Base-by-base conservation (phyloP, 2,113 vertebrate species). In the Nicator chloris region DNA sequence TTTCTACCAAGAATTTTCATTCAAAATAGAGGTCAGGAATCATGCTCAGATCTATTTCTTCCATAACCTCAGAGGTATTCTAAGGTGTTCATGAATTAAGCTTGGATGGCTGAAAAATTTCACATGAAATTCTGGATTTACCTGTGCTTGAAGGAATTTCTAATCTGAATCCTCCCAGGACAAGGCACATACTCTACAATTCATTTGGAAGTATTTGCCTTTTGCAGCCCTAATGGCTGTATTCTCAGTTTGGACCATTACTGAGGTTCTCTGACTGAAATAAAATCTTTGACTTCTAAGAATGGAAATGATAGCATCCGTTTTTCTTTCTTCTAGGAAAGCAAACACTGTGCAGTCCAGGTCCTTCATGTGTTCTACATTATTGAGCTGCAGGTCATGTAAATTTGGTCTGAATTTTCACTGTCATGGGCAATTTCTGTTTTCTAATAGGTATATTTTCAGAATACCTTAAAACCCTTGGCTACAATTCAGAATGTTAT, bases 391-490 rank as follows among this genome's bases (percentile, higher is more conserved):
- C 17, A 84, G 47, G 63, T 77, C 70, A 53, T 69, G 44, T 61
- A 70, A 80, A 75, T 90, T 95, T 80, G 44, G 53, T 66, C 65
- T 85, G 50, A 92, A 45, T 93, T 95, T 87, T 89, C 77, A 84
- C 28, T 84, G 65, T 70, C 72, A 40, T 61, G 61, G 65, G 35
- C 65, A 71, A 80, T 95, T 83, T 85, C 51, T 78, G 31, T 70
- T 83, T 91, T 91, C 71, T 78, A 81, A 31, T 73, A 64, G 51
- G 44, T 70, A 75, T 18, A 82, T 95, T 93, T 95, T 89, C 82
- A 80, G 70, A 93, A 87, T 72, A 77, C n/a, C 70, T 91, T 84
- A 78, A 92, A 94, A n/a, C 50, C 65, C 45, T 83, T 90, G 61
- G 44, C 50, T 91, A 30, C 27, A 19, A 85, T 96, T 86, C 81